phyloP scores from a whole-genome alignment of 92 coral and sea anemone species.

The Pocillopora grandis region DNA sequence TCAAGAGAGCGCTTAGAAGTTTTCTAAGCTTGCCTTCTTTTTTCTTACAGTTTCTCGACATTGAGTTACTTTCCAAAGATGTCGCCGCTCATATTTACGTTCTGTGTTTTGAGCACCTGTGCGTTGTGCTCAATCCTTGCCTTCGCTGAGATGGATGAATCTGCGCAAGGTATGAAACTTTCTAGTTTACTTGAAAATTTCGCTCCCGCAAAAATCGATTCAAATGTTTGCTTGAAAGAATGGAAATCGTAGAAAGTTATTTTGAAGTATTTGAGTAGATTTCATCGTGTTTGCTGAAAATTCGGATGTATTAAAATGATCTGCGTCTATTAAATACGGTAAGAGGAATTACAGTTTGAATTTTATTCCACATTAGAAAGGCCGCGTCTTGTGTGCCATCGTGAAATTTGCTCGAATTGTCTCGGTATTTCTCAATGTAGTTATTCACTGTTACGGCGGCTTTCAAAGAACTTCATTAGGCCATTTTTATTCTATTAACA shows the following conservation, averaged over 20 bases:
- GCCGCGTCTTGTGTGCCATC: neutral
- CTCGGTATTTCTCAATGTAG: neutral
- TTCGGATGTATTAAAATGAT: slow-evolving; percentile 8
- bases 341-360: slow-evolving; percentile 15
- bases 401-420: neutral
- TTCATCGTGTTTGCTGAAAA: slow-evolving; percentile 15
- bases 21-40: neutral
- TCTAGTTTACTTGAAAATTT: neutral
- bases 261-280: neutral
- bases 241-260: neutral
- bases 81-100: slow-evolving; percentile 3
- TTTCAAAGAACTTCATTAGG: slow-evolving; percentile 1
- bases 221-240: slow-evolving; percentile 1
- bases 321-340: slow-evolving; percentile 15
- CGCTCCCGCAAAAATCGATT: neutral
- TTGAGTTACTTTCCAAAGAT: neutral
- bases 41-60: neutral
- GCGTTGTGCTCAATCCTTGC: slow-evolving; percentile 5
- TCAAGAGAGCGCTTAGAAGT: neutral
- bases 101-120: slow-evolving; percentile 6
- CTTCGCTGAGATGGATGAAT: slow-evolving; percentile 22
- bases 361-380: neutral
- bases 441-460: neutral
- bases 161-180: slow-evolving; percentile 20
- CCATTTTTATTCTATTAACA: slow-evolving; percentile 17